phyloP scores from a whole-genome alignment of 1,140 invertebrate genomes.

The Drosophila equinoxialis region DNA sequence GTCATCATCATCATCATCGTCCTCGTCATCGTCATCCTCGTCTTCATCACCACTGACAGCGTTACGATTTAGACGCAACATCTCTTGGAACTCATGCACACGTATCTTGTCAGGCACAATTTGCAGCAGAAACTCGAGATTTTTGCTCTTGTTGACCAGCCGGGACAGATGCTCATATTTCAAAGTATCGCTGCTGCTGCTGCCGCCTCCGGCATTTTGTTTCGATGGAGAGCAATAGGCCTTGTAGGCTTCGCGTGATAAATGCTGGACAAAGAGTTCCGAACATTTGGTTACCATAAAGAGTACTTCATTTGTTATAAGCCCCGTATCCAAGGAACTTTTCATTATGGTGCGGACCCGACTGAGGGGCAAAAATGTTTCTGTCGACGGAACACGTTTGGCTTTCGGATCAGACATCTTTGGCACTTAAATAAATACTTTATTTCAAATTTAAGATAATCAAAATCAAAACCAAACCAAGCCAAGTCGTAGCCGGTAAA shows the following conservation, averaged over 20 bases:
- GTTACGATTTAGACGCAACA: constrained; percentile 64
- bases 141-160: constrained; percentile 67
- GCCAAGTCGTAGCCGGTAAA: constrained; percentile 1
- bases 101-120: constrained; percentile 80
- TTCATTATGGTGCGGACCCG: constrained; percentile 80
- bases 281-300: constrained; percentile 75
- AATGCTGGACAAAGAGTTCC: constrained; percentile 74
- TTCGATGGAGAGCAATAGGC: constrained; percentile 20
- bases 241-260: constrained; percentile 63
- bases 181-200: constrained; percentile 39
- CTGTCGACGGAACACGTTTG: constrained; percentile 47
- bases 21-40: constrained; percentile 29
- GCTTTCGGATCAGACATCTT: constrained; percentile 1
- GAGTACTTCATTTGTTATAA: constrained; percentile 75
- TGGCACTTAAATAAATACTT: background rate
- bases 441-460: background rate
- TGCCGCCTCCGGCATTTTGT: constrained; percentile 13
- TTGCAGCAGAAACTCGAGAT: constrained; percentile 75
- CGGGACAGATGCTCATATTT: constrained; percentile 75
- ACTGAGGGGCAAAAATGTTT: constrained; percentile 67
- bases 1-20: constrained; percentile 36
- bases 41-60: constrained; percentile 53
- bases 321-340: constrained; percentile 75
- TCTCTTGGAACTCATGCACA: constrained; percentile 74
- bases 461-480: background rate